These are phyloP conservation scores for Gavia stellata DNA, from an alignment of 2,113 vertebrate genomes.

Conservation along the genomic window DNA sequence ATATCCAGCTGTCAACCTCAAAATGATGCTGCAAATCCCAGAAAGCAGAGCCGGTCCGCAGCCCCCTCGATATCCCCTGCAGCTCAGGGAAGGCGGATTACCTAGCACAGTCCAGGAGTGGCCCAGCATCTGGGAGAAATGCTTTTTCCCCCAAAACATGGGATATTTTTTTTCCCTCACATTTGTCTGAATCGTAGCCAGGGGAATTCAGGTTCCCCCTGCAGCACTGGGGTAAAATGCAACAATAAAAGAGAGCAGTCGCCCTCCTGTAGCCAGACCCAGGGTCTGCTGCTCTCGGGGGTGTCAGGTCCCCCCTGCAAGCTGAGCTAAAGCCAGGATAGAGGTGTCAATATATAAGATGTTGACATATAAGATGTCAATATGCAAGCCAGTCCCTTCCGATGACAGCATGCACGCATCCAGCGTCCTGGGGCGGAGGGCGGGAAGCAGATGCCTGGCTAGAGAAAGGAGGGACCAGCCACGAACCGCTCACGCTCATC, in stretches of 20 bases:
- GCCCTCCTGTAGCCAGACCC: neutral
- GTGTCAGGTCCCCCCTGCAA: neutral
- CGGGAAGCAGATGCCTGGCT: neutral
- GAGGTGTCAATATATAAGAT: neutral
- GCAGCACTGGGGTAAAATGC: neutral
- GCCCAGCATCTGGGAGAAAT: neutral
- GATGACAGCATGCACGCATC: neutral
- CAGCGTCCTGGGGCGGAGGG: neutral
- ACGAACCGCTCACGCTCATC: neutral
- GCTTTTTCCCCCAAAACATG: fast-evolving
- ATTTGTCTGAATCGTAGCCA: neutral
- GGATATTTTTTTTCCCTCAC: neutral
- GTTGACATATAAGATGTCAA: neutral
- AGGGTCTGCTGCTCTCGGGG: neutral
- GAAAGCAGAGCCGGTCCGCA: neutral
- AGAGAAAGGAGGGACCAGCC: neutral
- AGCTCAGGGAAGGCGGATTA: neutral
- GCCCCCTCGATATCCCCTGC: neutral
- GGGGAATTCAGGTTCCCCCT: neutral
- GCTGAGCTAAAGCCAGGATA: neutral
- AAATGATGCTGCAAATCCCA: neutral
- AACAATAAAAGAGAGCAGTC: neutral
- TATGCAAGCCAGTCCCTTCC: neutral
- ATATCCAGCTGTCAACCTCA: neutral
- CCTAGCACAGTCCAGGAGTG: neutral